These are phyloP conservation scores for Porites divaricata DNA, from an alignment of 92 coral and sea anemone species.

Conservation along the genomic window DNA sequence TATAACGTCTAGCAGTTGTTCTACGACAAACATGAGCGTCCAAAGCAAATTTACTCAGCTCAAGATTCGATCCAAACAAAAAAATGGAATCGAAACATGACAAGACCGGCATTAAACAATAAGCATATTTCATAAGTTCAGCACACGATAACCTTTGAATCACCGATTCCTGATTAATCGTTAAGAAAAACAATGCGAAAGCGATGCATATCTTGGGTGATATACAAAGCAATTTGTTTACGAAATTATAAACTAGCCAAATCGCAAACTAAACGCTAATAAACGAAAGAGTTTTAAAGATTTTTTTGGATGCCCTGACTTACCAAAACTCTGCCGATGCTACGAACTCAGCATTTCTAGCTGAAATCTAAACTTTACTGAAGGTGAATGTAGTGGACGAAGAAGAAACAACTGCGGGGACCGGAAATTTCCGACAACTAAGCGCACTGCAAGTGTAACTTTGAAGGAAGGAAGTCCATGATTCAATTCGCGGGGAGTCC, in stretches of 20 bases:
- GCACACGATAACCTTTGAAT: neutral
- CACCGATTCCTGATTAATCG: neutral
- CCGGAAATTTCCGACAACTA: neutral
- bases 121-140: neutral
- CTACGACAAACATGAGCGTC: neutral
- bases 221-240: conserved; percentile 5
- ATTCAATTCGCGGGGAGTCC: conserved; percentile 28
- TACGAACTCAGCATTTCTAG: conserved; percentile 20
- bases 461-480: neutral
- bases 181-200: neutral
- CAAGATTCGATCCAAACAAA: neutral
- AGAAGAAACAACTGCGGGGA: neutral
- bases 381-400: neutral
- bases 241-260: neutral
- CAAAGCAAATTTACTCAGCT: neutral
- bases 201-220: neutral
- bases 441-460: conserved; percentile 1
- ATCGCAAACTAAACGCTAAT: neutral
- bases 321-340: conserved; percentile 8
- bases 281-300: no score
- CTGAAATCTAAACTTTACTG: neutral
- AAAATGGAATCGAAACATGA: neutral
- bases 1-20: neutral
- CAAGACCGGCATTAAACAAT: no score
- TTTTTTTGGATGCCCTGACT: neutral